Base-by-base conservation (phyloP, 2,888 invertebrate species). In the Timandra comae region DNA sequence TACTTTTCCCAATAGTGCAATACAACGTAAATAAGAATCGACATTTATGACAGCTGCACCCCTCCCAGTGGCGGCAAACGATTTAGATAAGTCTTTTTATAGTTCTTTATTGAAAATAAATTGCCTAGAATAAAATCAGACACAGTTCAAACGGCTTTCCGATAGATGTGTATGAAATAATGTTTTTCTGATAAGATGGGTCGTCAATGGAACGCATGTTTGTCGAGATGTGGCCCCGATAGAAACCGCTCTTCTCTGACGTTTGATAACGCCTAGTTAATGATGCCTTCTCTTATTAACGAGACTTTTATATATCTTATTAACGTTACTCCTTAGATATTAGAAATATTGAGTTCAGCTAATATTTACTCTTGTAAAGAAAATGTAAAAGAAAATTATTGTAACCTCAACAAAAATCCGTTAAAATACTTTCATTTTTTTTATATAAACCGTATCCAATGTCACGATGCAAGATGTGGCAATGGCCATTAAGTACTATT, bases 31-130 rank as follows among this genome's bases (percentile, higher is more conserved):
- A 84, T 80, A 80, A 70, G 73, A 69, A 64, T 71, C 69, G 75
- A 75, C 73, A 63, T 81, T 80, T 79, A 80, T 76, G 81, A 73
- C 71, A 65, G 62, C 49, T 61, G 61, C 70, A 62, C 81, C 80
- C 84, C 76, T 72, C 56, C 52, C 56, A 65, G 64, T 72, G 66
- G 69, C 63, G 63, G 61, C 66, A 64, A 75, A 63, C 85, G 75
- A 82, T 84, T 84, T 80, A 85, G 85, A 85, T 85, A 85, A 85
- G 82, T 82, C 82, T 78, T 82, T 85, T 85, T 85, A 85, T 85
- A 85, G 85, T 84, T 84, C 85, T 84, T 85, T 85, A 85, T 85
- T 85, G 85, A 85, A 85, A 85, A 82, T 85, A 85, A 85, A 85
- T 85, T 85, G 85, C 85, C 75, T 76, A 84, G 85, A 85, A 85